Conservation (phyloP, 1,140 invertebrate genomes). For the Tribolium madens region DNA sequence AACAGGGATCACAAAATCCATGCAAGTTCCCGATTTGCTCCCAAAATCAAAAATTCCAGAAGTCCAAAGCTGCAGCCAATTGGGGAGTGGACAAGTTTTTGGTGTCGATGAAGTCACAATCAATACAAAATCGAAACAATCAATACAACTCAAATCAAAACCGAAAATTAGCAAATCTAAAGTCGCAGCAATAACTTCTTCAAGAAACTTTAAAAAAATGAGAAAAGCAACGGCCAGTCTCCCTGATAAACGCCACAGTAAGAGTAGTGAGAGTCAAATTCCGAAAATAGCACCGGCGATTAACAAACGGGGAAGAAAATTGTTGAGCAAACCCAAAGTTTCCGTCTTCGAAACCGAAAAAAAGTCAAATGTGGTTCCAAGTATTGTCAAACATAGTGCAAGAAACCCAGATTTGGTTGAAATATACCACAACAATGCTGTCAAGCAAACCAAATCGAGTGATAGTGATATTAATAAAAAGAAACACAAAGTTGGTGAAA, state of each 20-base stretch:
- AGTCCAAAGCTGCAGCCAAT: background rate
- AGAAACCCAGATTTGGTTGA: constrained; percentile 62
- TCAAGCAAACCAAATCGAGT: constrained; percentile 63
- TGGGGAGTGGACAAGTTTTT: constrained; percentile 1
- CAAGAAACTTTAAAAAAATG: constrained; percentile 5
- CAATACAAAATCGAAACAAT: constrained; percentile 33
- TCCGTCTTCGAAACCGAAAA: background rate
- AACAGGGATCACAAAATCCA: constrained; percentile 62
- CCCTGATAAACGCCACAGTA: background rate
- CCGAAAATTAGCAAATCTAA: constrained; percentile 34
- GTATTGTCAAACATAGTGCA: background rate
- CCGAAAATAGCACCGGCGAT: background rate
- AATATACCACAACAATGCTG: constrained; percentile 67
- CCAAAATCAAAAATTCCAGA: background rate
- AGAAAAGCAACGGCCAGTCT: background rate
- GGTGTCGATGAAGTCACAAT: background rate
- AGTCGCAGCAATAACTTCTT: background rate
- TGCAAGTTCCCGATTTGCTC: constrained; percentile 48
- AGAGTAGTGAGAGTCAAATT: background rate
- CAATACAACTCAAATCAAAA: constrained; percentile 13
- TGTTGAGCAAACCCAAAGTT: background rate
- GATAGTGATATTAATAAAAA: constrained; percentile 48
- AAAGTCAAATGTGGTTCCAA: background rate
- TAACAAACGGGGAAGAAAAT: background rate
- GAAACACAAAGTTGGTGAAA: constrained; percentile 42